These are phyloP conservation scores for Terebella lapidaria DNA, from an alignment of 2,888 invertebrate species.

Conservation along the genomic window DNA sequence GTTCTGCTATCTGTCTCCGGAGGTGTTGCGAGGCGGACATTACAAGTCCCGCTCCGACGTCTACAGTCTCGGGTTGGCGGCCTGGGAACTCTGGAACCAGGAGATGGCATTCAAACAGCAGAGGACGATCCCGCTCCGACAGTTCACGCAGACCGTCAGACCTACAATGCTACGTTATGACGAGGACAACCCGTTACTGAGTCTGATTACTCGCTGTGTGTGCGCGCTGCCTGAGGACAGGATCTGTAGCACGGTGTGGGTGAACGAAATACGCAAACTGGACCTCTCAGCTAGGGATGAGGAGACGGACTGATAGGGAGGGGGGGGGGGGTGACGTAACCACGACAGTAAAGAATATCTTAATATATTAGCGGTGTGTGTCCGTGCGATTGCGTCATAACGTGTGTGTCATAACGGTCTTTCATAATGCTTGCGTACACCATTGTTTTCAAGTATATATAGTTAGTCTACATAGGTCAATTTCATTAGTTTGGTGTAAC, in stretches of 20 bases:
- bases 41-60: constrained; percentile 38
- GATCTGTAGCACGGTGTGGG: constrained; percentile 17
- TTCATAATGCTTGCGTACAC: no score
- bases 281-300: not conserved
- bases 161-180: constrained; percentile 5
- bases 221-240: constrained; percentile 7
- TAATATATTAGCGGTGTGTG: no score
- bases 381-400: no score
- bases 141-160: constrained; percentile 10
- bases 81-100: constrained; percentile 28
- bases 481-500: no score
- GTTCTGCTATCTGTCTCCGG: constrained; percentile 39
- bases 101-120: constrained; percentile 17
- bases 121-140: constrained; percentile 4
- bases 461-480: no score
- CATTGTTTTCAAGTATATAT: no score
- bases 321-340: no score
- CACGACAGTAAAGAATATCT: no score
- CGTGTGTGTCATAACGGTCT: no score
- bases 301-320: no score
- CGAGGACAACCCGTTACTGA: constrained; percentile 11
- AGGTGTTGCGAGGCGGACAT: constrained; percentile 34
- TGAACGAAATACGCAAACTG: constrained; percentile 17
- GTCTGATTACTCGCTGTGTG: constrained; percentile 9
- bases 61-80: constrained; percentile 32